Evolutionary conservation across 2,113 vertebrate genomes (phyloP).

Genomic region (Chamaea fasciata): DNA sequence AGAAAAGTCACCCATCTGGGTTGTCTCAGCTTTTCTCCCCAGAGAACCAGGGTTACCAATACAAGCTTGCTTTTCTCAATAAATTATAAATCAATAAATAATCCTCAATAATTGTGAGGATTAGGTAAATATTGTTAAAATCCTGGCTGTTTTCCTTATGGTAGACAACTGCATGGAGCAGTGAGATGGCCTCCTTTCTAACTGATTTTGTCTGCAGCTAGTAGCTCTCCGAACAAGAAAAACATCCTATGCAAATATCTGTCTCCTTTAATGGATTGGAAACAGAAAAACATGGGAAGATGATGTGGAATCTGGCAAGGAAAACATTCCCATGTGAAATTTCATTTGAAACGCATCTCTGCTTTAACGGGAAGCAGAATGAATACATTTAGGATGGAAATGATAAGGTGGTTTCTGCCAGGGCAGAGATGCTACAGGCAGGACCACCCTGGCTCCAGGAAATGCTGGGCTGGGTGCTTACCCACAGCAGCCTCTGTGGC

Average conservation of each 20-base stretch:
- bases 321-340: background rate
- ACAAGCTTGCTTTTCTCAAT: background rate
- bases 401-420: background rate
- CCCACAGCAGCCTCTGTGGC: background rate
- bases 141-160: background rate
- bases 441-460: background rate
- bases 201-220: conserved; percentile 1
- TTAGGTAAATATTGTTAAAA: background rate
- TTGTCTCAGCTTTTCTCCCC: background rate
- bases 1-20: fast-evolving
- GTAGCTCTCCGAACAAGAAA: background rate
- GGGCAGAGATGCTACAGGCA: background rate
- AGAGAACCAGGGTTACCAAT: fast-evolving
- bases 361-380: background rate
- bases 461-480: fast-evolving
- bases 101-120: background rate
- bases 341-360: background rate
- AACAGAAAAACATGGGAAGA: background rate
- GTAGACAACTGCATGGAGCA: background rate
- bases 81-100: background rate
- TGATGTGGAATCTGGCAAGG: background rate
- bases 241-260: conserved; percentile 4
- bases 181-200: background rate
- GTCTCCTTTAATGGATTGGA: background rate
- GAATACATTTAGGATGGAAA: background rate